These are phyloP conservation scores for Zelostemma sp. DNA, from an alignment of 1,140 invertebrate species.

Conservation along the genomic window DNA sequence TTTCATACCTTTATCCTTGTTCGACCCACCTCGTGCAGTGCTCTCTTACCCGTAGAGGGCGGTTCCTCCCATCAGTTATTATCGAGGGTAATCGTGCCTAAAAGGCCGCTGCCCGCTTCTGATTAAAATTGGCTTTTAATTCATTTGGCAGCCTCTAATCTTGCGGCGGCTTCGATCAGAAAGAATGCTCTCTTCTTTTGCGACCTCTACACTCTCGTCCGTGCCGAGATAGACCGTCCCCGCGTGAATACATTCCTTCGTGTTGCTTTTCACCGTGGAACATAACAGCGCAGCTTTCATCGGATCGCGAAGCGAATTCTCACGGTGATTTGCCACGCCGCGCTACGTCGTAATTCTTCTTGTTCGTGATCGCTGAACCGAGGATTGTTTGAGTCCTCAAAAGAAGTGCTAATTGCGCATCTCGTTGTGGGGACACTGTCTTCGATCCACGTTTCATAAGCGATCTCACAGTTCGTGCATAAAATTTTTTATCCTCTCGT, in stretches of 20 bases:
- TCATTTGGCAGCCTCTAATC: constrained; percentile 70
- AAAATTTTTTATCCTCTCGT: too few species aligned
- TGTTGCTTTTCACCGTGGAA: constrained; percentile 37
- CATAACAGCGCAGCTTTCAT: constrained; percentile 33
- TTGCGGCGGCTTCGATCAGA: constrained; percentile 51
- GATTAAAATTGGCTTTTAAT: constrained; percentile 70
- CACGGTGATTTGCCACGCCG: constrained; percentile 20
- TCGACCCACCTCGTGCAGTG: constrained; percentile 1
- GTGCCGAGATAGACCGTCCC: constrained; percentile 34
- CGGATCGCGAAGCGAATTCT: constrained; percentile 19
- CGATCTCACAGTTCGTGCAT: too few species aligned
- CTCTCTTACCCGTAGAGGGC: constrained; percentile 46
- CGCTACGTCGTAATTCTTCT: constrained; percentile 26
- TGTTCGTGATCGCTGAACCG: constrained; percentile 28
- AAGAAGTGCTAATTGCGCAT: constrained; percentile 35
- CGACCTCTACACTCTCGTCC: constrained; percentile 41
- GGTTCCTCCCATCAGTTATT: constrained; percentile 63
- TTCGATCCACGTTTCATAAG: too few species aligned
- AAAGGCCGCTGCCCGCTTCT: constrained; percentile 66
- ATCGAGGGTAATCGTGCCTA: constrained; percentile 68
- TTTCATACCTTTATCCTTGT: constrained; percentile 11
- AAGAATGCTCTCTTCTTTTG: constrained; percentile 36
- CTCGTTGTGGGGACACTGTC: neutral
- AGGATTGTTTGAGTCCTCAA: constrained; percentile 23
- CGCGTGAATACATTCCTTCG: constrained; percentile 27